A percentile compares a stretch with the other conserved stretches of the same genome.
Conservation (phyloP, 2,113 vertebrate species). For the Otis tarda region DNA sequence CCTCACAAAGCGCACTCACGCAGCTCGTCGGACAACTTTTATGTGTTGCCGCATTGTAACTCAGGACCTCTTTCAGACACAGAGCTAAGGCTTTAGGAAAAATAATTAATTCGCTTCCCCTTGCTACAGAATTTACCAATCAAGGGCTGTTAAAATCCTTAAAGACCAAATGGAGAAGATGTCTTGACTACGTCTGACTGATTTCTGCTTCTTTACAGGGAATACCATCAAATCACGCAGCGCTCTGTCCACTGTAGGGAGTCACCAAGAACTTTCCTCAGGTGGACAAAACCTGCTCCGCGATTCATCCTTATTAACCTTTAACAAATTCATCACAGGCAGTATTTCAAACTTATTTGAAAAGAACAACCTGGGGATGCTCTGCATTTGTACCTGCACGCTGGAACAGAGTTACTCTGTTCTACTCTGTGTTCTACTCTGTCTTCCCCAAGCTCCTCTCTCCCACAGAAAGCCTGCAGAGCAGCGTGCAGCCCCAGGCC, state of each 20-base stretch:
- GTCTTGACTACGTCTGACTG: not conserved
- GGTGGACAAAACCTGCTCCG: not conserved
- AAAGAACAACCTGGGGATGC: not conserved
- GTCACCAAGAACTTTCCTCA: not conserved
- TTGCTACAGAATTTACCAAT: not conserved
- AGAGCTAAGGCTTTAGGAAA: not conserved
- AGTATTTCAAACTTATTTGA: not conserved
- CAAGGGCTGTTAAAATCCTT: not conserved
- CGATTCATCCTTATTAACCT: not conserved
- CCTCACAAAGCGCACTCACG: constrained; percentile 22
- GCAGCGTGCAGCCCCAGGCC: not conserved
- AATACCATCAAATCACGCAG: not conserved
- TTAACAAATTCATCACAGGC: not conserved
- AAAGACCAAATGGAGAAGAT: not conserved
- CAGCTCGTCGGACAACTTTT: constrained; percentile 12
- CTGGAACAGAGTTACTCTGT: not conserved
- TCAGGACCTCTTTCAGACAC: not conserved
- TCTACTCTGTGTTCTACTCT: not conserved
- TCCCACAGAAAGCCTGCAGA: not conserved
- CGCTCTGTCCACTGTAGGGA: not conserved
- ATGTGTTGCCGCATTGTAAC: not conserved
- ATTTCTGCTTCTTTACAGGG: not conserved
- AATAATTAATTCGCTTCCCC: not conserved
- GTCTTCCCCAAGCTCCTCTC: not conserved
- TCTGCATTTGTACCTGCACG: not conserved